Conservation (phyloP, 2,797 vertebrate genomes). For the Xyrichtys novacula region DNA sequence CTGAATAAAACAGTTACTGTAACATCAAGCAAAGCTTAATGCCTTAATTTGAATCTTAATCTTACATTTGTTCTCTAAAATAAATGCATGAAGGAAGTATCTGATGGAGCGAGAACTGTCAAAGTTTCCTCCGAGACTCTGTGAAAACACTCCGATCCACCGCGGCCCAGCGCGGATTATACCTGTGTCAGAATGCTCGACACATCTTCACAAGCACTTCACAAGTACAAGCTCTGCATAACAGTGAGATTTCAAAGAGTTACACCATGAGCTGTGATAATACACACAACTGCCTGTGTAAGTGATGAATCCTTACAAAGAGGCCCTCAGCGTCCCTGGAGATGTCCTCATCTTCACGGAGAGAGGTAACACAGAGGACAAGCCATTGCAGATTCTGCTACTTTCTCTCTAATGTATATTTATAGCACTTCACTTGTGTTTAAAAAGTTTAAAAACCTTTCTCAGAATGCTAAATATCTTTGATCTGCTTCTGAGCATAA, state of each 20-base stretch:
- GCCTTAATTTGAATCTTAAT: slow-evolving; percentile 15
- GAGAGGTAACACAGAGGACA: slow-evolving; percentile 82
- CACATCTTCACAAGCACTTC: slow-evolving; percentile 76
- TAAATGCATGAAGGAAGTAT: slow-evolving; percentile 33
- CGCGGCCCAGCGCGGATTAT: slow-evolving; percentile 66
- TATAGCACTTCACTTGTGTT: slow-evolving; percentile 74
- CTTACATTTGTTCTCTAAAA: slow-evolving; percentile 28
- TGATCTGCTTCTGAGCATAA: slow-evolving; percentile 72
- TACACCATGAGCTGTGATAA: slow-evolving; percentile 79
- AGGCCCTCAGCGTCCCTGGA: slow-evolving; percentile 77
- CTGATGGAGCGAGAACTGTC: slow-evolving; percentile 44
- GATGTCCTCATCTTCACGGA: slow-evolving; percentile 74
- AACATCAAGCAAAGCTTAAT: slow-evolving; percentile 22
- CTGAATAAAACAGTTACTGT: not conserved
- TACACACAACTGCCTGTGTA: slow-evolving; percentile 74
- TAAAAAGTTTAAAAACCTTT: slow-evolving; percentile 77
- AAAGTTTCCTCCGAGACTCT: slow-evolving; percentile 66
- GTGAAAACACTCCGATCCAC: slow-evolving; percentile 45
- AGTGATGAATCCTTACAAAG: slow-evolving; percentile 81
- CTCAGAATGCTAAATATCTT: slow-evolving; percentile 68
- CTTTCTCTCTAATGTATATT: slow-evolving; percentile 77
- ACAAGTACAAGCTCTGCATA: slow-evolving; percentile 68
- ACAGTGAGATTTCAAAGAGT: slow-evolving; percentile 79
- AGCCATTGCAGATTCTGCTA: slow-evolving; percentile 52
- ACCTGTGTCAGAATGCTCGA: slow-evolving; percentile 78